Base-by-base conservation (phyloP, 1,140 invertebrate genomes). In the Sminthurides bifidus region DNA sequence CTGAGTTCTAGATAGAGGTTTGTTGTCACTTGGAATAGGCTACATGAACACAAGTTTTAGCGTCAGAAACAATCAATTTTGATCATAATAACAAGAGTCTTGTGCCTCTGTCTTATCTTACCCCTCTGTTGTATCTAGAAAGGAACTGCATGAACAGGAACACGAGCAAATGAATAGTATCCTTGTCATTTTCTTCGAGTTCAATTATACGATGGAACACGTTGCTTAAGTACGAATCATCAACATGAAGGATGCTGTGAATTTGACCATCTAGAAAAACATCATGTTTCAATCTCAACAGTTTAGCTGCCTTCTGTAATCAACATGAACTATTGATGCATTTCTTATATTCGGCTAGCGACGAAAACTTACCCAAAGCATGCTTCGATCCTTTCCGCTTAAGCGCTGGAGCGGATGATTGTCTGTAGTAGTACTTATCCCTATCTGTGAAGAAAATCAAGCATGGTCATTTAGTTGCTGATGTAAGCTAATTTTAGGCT, bases 71-170 rank as follows among this genome's bases (percentile, higher is more conserved):
- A 24, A 38, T 24, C 29, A 35, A 56, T 23, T 21, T 10, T 43
- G 17, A 6, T 43, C 17, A 43, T 23, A 43, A 23, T 38, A 58
- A 31, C 21, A n/a, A 45, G 24, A 35, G 4, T 41, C 45, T 30
- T 54, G 21, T 37, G 10, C 41, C 50, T 26, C 29, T 56, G 30
- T 19, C 24, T 19, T 15, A 44, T 66, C 62, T 70, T 70, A 85
- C 84, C 72, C 82, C 59, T 21, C 63, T 79, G 67, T 82, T 81
- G 38, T 77, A 75, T 61, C 84, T 76, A 0, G 87, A 90, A 63
- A 92, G 74, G 70, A 91, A 92, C 74, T 95, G 93, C 84, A 98
- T 94, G 2, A 98, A 77, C 6, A 98, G 77, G 67, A 94, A 92
- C 2, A 97, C 83, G n/a, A 97, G 73, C 19, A 96, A 75, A 72